These are phyloP conservation scores for Meta bourneti DNA, from an alignment of 2,888 invertebrate genomes.

Conservation along the genomic window DNA sequence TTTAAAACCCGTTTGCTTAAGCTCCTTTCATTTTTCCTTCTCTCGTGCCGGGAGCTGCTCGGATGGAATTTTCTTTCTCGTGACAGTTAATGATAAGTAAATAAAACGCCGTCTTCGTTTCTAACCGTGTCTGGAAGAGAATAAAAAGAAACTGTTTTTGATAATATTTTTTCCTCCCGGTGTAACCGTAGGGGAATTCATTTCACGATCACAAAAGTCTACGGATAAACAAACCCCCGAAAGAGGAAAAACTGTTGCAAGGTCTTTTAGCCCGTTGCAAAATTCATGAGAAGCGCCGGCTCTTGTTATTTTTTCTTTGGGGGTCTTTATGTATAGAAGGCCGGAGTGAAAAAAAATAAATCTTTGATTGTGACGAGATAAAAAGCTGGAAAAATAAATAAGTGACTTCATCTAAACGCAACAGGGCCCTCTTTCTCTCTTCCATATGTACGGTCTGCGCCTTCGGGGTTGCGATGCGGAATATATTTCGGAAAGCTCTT, in stretches of 20 bases:
- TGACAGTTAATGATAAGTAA: too few species aligned
- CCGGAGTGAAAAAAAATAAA: not conserved
- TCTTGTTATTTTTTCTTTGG: constrained; percentile 36
- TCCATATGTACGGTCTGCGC: constrained; percentile 45
- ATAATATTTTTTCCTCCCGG: constrained; percentile 28
- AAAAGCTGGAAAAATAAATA: constrained; percentile 40
- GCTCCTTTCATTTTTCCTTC: too few species aligned
- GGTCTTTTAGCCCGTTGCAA: constrained; percentile 64
- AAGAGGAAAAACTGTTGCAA: constrained; percentile 33
- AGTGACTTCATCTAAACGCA: constrained; percentile 35
- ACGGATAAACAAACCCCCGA: constrained; percentile 44
- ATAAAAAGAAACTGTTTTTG: not conserved
- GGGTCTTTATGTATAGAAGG: not conserved
- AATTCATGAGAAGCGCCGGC: constrained; percentile 49
- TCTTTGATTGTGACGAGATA: constrained; percentile 54
- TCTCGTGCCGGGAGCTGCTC: too few species aligned
- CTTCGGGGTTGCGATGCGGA: constrained; percentile 37
- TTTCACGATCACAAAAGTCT: constrained; percentile 30
- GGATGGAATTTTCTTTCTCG: too few species aligned
- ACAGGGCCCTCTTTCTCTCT: constrained; percentile 13
- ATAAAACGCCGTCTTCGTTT: too few species aligned
- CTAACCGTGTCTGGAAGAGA: too few species aligned
- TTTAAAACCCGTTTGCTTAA: too few species aligned
- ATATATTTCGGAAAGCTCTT: constrained; percentile 29
- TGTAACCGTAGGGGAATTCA: constrained; percentile 36